Percentiles rank a stretch among this genome's conserved stretches.
These are phyloP conservation scores for Neolamprologus ventralis DNA, from an alignment of 2,113 vertebrate species.

Conservation along the genomic window DNA sequence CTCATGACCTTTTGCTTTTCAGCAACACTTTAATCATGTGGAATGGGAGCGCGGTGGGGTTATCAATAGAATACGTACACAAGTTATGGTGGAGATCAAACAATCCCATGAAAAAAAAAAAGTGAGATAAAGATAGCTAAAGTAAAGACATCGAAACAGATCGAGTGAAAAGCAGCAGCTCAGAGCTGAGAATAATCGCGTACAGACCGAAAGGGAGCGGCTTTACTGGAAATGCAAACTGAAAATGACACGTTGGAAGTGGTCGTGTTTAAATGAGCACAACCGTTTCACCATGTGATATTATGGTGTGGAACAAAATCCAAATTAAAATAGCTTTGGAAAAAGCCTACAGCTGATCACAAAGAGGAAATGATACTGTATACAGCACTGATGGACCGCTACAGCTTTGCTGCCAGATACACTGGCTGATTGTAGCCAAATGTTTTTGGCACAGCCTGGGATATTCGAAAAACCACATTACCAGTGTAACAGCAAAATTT, in stretches of 20 bases:
- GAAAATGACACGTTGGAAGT: conserved; percentile 26
- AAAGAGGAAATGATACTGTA: not conserved
- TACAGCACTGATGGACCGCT: not conserved
- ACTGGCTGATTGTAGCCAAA: not conserved
- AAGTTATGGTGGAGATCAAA: conserved; percentile 33
- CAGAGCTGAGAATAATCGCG: not conserved
- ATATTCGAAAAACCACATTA: not conserved
- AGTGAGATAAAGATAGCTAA: conserved; percentile 5
- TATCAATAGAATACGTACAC: conserved; percentile 36
- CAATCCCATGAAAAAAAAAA: no score
- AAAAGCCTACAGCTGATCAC: not conserved
- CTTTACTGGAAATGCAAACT: conserved; percentile 31
- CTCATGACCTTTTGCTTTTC: conserved; percentile 38
- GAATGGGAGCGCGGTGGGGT: conserved; percentile 6
- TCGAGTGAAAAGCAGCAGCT: not conserved
- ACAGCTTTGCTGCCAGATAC: not conserved
- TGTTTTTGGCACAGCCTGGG: not conserved
- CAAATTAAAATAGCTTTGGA: not conserved
- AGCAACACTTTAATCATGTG: conserved; percentile 33
- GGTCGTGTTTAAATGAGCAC: conserved; percentile 3
- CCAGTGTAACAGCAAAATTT: not conserved
- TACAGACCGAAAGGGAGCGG: not conserved
- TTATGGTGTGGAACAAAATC: not conserved
- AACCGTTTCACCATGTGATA: not conserved
- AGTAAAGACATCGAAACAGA: not conserved